Conservation (phyloP, 2,888 invertebrate genomes). For the Nemotelus pantherinus region DNA sequence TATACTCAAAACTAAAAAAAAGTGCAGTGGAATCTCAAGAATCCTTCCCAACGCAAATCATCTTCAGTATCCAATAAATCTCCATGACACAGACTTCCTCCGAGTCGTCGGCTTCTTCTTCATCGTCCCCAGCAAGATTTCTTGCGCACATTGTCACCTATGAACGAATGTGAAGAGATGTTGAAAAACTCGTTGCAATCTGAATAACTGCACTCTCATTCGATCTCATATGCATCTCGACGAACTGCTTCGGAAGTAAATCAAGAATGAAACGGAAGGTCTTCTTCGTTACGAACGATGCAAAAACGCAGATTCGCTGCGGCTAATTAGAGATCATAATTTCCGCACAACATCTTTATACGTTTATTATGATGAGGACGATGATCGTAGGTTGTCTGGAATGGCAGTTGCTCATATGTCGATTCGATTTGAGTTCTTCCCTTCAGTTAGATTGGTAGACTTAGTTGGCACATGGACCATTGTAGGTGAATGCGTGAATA, state of each 20-base stretch:
- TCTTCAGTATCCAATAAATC: conserved; percentile 42
- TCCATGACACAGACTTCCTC: conserved; percentile 36
- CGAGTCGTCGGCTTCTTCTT: conserved; percentile 17
- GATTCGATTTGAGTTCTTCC: not conserved
- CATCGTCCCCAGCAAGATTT: not conserved
- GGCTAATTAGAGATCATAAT: conserved; percentile 43
- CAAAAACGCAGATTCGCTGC: conserved; percentile 35
- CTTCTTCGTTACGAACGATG: conserved; percentile 24
- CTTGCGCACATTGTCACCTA: conserved; percentile 26
- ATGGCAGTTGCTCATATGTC: not conserved
- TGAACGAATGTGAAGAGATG: not conserved
- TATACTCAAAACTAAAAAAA: conserved; percentile 22
- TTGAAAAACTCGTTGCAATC: conserved; percentile 12
- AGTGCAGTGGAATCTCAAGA: conserved; percentile 19
- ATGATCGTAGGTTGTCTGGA: not conserved
- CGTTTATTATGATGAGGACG: conserved; percentile 29
- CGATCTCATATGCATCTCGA: conserved; percentile 22
- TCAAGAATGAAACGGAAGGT: conserved; percentile 21
- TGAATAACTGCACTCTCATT: conserved; percentile 12
- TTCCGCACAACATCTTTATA: conserved; percentile 43
- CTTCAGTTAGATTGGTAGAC: not conserved
- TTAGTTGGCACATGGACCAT: not conserved
- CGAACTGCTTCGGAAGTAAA: not conserved
- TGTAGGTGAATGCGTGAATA: not conserved
- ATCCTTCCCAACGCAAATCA: conserved; percentile 41